Evolutionary conservation across 2,797 vertebrate genomes (phyloP).

Genomic region (Hydrophis major): DNA sequence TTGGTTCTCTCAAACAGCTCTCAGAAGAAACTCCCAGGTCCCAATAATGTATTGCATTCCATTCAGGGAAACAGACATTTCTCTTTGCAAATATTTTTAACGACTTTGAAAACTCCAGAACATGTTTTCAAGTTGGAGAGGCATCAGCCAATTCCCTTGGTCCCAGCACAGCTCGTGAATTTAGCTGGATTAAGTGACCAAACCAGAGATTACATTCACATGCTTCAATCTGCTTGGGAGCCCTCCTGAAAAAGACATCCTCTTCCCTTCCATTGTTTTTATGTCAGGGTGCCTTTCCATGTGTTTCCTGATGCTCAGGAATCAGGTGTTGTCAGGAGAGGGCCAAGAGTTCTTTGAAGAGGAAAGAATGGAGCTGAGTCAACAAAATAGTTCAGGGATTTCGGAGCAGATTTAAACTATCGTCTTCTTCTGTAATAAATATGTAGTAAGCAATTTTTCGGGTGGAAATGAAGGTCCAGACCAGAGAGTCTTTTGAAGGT

Average conservation of each 20-base stretch:
- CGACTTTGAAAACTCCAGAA: conserved; percentile 18
- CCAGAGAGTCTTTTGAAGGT: not conserved
- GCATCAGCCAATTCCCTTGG: not conserved
- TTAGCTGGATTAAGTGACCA: not conserved
- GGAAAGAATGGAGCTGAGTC: not conserved
- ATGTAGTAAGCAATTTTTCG: not conserved
- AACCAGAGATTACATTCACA: not conserved
- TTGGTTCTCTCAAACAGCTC: not conserved
- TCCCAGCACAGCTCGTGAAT: not conserved
- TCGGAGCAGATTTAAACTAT: not conserved
- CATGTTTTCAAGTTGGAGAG: not conserved
- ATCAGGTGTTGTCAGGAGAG: not conserved
- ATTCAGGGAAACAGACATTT: not conserved
- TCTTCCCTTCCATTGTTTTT: conserved; percentile 19
- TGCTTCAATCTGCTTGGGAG: not conserved
- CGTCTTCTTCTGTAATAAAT: not conserved
- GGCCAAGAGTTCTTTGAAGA: not conserved
- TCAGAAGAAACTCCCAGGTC: conserved; percentile 6
- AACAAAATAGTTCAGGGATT: not conserved
- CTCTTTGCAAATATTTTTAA: not conserved
- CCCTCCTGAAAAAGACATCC: not conserved
- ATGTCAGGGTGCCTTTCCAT: not conserved
- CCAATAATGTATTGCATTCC: not conserved
- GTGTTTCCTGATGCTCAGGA: not conserved
- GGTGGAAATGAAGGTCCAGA: no score